Percentiles rank a stretch among this genome's conserved stretches.
phyloP scores from a whole-genome alignment of 2,888 invertebrate species.

The Gerosis bhagava region DNA sequence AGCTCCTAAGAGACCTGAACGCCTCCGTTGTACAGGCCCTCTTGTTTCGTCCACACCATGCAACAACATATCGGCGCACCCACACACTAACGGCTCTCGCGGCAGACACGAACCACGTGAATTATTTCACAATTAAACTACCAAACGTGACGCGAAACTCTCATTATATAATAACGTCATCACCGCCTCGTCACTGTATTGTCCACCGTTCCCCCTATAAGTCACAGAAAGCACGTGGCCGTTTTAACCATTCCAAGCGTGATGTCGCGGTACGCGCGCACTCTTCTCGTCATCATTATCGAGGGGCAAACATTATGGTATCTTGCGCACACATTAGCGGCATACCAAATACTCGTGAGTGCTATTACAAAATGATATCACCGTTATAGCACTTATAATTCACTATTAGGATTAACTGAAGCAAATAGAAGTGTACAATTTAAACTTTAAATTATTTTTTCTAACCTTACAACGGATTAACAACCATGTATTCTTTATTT shows the following conservation, averaged over 20 bases:
- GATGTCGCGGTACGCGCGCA: conserved; percentile 50
- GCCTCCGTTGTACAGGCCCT: conserved; percentile 78
- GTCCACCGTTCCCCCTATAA: conserved; percentile 23
- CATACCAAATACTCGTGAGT: conserved; percentile 44
- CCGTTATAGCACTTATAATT: too few species aligned
- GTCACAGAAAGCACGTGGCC: conserved; percentile 47
- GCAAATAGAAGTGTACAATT: too few species aligned
- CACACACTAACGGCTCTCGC: conserved; percentile 49
- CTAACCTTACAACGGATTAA: too few species aligned
- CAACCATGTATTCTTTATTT: too few species aligned
- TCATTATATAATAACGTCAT: conserved; percentile 41
- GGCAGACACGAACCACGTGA: conserved; percentile 46
- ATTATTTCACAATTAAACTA: conserved; percentile 46
- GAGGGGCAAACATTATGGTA: conserved; percentile 67
- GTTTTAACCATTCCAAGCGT: conserved; percentile 43
- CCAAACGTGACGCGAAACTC: conserved; percentile 34
- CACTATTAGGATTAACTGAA: too few species aligned
- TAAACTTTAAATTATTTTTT: too few species aligned
- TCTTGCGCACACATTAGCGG: conserved; percentile 52
- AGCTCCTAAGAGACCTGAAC: conserved; percentile 74
- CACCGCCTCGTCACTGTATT: conserved; percentile 26
- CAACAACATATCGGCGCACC: conserved; percentile 76
- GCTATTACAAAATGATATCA: conserved; percentile 47
- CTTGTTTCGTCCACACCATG: conserved; percentile 61
- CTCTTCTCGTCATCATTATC: conserved; percentile 57